Evolutionary conservation across 1,140 invertebrate genomes (phyloP), one percentile per base, ranked within the genome.

Genomic region (Penaeus japonicus): DNA sequence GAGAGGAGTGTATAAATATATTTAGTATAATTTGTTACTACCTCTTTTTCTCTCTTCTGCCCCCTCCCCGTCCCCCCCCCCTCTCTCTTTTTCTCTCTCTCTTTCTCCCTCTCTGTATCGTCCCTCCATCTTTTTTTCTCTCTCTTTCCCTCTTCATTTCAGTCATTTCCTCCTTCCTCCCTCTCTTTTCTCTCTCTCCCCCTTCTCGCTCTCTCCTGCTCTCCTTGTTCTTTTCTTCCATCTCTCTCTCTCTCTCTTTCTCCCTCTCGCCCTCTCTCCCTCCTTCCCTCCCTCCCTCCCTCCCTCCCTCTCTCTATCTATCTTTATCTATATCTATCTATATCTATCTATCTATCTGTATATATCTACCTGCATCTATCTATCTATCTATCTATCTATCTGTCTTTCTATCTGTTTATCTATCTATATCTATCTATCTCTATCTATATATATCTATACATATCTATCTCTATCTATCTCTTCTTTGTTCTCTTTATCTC

Each of bases 111-210:
- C 18, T 20, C 4, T 5, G 1, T 35, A 32, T 18, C 3, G 0
- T n/a, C 4, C 22, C 73, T 30, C 53, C n/a, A 27, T n/a, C 47
- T 24, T 30, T 24, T 30, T 24, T 27, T 17, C n/a, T 54, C 22
- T 55, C 17, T 55, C 57, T 55, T 55, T 53, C 70, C 57, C 32
- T 30, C 70, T 85, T 32, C 35, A 27, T 75, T 53, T 84, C 59
- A 47, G 39, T 82, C 80, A 59, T 54, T 80, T 54, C 57, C 78
- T 80, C 78, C 57, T n/a, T 59, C n/a, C n/a, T 59, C 57, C 57
- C 18, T 59, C 22, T 59, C 57, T 59, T 59, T 59, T 59, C 78
- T 80, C 77, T n/a, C 57, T n/a, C n/a, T n/a, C 57, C n/a, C 57
- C 57, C n/a, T n/a, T n/a, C n/a, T n/a, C 57, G 18, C 57, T 59